Evolutionary conservation across 2,113 vertebrate species (phyloP), one percentile per base, ranked within the genome.

Genomic region (Sinocyclocheilus anshuiensis): DNA sequence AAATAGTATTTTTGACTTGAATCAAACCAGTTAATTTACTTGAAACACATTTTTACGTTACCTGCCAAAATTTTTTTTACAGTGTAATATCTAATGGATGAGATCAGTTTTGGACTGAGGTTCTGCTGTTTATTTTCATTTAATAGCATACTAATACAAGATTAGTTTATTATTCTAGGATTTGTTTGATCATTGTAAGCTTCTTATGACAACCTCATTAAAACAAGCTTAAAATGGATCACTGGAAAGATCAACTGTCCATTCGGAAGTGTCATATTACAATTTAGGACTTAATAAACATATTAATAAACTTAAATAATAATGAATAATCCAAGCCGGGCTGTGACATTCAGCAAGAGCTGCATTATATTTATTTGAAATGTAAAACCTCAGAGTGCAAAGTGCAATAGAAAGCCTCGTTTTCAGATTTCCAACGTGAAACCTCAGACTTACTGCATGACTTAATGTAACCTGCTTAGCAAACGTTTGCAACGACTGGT

Each of bases 151-250:
- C 11, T 79, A 61, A 59, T 61, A 24, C 11, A 61, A 16, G 5
- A 24, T 48, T 36, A 71, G 29, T 36, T 36, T 71, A 36, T 18
- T 71, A 71, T 71, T 36, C 29, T 36, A 18, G 67, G 67, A 71
- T 29, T 8, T 75, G 42, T 75, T 75, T 13, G 48, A 24, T 48
- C 24, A 16, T 16, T 76, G 11, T 76, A 50, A 76, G 72, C 72
- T 76, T 42, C 12, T 76, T 76, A 76, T 75, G 22, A 7, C 22
- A 75, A 13, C 72, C 72, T 48, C 42, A 75, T 76, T 76, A 48
- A 76, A 76, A 76, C n/a, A 48, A 76, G 72, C 72, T 76, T 76
- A 48, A 48, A 24, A 50, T 76, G 12, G 72, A 76, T 48, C n/a
- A 24, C 42, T 48, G 42, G 11, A 76, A 48, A 48, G n/a, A 76